phyloP scores from a whole-genome alignment of 2,113 vertebrate species.

The Chiloscyllium plagiosum region DNA sequence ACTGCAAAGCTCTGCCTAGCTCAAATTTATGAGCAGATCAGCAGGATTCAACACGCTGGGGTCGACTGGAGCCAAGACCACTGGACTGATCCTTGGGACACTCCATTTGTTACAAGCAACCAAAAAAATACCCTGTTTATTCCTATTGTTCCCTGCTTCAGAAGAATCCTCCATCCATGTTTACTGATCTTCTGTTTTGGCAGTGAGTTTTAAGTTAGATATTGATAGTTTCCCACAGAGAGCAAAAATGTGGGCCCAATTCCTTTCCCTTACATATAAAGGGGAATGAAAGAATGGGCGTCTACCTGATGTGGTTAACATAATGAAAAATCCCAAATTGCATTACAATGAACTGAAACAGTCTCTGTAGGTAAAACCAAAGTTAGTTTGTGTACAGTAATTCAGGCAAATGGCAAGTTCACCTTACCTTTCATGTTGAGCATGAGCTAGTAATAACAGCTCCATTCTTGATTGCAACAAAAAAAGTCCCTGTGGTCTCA shows the following conservation, averaged over 20 bases:
- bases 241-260: not conserved
- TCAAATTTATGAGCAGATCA: too few species aligned
- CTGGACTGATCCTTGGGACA: not conserved
- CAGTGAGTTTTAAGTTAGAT: not conserved
- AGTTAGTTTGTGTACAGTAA: not conserved
- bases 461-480: not conserved
- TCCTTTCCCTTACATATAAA: not conserved
- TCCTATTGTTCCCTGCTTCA: not conserved
- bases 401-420: not conserved
- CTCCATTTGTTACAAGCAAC: too few species aligned
- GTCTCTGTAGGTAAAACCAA: not conserved
- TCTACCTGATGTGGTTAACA: not conserved
- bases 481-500: not conserved
- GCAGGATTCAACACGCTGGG: too few species aligned
- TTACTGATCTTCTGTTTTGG: not conserved
- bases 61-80: not conserved
- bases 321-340: not conserved
- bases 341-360: not conserved
- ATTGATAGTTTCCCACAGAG: not conserved
- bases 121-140: not conserved
- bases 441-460: not conserved
- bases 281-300: not conserved
- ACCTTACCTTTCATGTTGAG: not conserved
- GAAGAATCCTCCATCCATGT: not conserved
- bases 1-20: too few species aligned